These are phyloP conservation scores for Pararge aegeria DNA, from an alignment of 1,140 invertebrate species.

Conservation along the genomic window DNA sequence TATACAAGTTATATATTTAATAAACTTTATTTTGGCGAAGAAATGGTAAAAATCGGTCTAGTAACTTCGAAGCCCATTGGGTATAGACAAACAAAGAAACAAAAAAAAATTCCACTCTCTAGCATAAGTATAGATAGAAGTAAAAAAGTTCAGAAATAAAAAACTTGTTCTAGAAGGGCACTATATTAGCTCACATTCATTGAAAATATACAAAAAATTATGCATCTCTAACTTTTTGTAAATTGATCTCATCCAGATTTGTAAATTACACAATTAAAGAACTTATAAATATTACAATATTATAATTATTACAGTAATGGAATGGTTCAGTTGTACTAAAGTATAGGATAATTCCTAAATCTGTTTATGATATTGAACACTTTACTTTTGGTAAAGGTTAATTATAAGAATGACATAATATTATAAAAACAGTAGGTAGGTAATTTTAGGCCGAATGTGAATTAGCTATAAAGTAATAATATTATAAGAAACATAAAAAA, in stretches of 20 bases:
- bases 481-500: slow-evolving; percentile 35
- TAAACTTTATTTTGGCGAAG: too few relatives aligned
- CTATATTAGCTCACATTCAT: slow-evolving; percentile 1
- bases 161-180: too few relatives aligned
- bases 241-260: background rate
- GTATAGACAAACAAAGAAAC: too few relatives aligned
- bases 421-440: too few relatives aligned
- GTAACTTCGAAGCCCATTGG: too few relatives aligned
- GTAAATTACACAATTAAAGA: slow-evolving; percentile 5
- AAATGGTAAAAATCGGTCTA: too few relatives aligned
- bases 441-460: slow-evolving; percentile 34
- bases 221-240: slow-evolving; percentile 4
- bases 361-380: slow-evolving; percentile 49
- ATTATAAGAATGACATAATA: slow-evolving; percentile 23
- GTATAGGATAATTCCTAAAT: slow-evolving; percentile 37
- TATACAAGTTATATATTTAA: too few relatives aligned
- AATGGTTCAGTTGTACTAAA: slow-evolving; percentile 66
- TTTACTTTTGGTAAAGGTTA: slow-evolving; percentile 53
- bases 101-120: too few relatives aligned
- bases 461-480: slow-evolving; percentile 18
- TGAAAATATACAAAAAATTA: slow-evolving; percentile 15
- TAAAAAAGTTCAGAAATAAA: too few relatives aligned
- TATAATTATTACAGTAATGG: slow-evolving; percentile 44
- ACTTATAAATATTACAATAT: slow-evolving; percentile 24
- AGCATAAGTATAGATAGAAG: too few relatives aligned